Evolutionary conservation across 2,888 invertebrate species (phyloP).

Genomic region (Ichneumoninae sp.): DNA sequence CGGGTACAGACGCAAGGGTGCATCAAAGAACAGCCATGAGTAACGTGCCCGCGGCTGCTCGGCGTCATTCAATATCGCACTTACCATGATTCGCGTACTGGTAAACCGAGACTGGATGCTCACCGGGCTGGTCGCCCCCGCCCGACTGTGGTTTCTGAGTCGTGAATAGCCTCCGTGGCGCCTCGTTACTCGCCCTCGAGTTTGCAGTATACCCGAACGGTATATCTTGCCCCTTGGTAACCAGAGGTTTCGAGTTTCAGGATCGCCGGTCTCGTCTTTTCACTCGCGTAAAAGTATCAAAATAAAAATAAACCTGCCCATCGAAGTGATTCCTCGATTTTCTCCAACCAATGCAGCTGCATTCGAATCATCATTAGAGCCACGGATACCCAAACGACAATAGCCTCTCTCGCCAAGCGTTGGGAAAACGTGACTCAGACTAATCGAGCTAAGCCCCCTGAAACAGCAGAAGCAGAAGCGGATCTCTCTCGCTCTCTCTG

Average conservation of each 20-base stretch:
- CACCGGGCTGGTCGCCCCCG: conserved; percentile 30
- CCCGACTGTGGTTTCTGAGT: conserved; percentile 61
- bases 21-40: conserved; percentile 58
- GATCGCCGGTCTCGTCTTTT: conserved; percentile 21
- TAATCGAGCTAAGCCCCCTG: conserved; percentile 52
- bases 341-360: not conserved
- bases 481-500: conserved; percentile 10
- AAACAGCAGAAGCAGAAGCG: conserved; percentile 24
- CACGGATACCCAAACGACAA: conserved; percentile 25
- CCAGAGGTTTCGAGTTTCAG: not conserved
- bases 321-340: conserved; percentile 12
- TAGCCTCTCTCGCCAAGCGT: conserved; percentile 9
- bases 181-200: conserved; percentile 44
- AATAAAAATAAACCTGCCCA: not conserved
- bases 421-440: conserved; percentile 51
- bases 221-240: conserved; percentile 22
- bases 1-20: not conserved
- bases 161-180: conserved; percentile 61
- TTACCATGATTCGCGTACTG: conserved; percentile 77
- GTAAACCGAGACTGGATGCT: conserved; percentile 75
- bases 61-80: conserved; percentile 79
- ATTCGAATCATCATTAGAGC: conserved; percentile 11
- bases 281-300: conserved; percentile 17
- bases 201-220: conserved; percentile 19
- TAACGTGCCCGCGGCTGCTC: conserved; percentile 61